These are phyloP conservation scores for Dendrolimus houi DNA, from an alignment of 2,888 invertebrate genomes.

Conservation along the genomic window DNA sequence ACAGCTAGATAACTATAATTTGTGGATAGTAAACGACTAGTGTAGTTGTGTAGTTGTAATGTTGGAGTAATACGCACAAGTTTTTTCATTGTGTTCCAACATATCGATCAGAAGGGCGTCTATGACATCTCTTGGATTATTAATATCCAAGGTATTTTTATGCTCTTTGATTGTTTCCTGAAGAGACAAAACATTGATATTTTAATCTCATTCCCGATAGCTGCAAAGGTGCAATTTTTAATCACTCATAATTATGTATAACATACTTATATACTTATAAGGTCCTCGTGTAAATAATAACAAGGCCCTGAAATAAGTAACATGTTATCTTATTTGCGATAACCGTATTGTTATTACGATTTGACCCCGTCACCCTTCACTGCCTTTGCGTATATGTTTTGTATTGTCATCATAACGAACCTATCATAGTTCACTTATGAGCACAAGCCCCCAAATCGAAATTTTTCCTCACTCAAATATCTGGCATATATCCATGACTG, in stretches of 20 bases:
- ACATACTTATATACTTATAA: constrained; percentile 3
- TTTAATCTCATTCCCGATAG: background rate
- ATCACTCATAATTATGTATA: background rate
- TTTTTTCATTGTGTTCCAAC: constrained; percentile 45
- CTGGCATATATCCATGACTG: too few species aligned
- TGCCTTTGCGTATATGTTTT: background rate
- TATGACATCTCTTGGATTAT: constrained; percentile 77
- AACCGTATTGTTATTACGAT: constrained; percentile 14
- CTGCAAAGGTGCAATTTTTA: too few species aligned
- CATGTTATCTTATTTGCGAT: constrained; percentile 16
- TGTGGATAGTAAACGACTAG: too few species aligned
- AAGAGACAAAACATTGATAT: background rate
- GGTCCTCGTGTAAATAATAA: constrained; percentile 10
- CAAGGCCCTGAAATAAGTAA: constrained; percentile 19
- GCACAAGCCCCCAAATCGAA: too few species aligned
- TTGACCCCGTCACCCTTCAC: constrained; percentile 15
- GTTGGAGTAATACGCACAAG: too few species aligned
- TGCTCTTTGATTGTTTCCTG: constrained; percentile 74
- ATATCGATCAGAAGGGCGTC: constrained; percentile 81
- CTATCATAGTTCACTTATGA: too few species aligned
- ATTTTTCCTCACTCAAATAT: too few species aligned
- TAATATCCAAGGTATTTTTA: constrained; percentile 46
- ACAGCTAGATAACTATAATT: background rate
- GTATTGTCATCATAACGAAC: too few species aligned
- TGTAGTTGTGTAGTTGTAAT: too few species aligned